These are phyloP conservation scores for Cheilosia variabilis DNA, from an alignment of 2,888 invertebrate genomes.

Conservation along the genomic window DNA sequence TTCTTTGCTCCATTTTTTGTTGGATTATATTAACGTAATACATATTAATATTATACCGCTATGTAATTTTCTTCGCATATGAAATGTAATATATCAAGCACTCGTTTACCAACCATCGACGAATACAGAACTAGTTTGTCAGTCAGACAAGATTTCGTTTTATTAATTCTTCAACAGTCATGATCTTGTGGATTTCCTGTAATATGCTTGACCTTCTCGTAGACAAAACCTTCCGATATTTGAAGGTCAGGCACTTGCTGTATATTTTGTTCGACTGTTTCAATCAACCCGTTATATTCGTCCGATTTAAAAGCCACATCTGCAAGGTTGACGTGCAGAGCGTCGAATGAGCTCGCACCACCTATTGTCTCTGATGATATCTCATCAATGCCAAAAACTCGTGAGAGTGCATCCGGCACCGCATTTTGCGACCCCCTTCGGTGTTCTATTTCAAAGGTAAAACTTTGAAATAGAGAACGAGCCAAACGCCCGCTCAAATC, in stretches of 20 bases:
- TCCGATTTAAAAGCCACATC: neutral
- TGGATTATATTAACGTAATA: no score
- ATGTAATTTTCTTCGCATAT: no score
- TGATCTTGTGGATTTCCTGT: neutral
- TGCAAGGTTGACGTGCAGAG: slow-evolving; percentile 12
- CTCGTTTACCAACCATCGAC: no score
- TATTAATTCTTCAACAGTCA: no score
- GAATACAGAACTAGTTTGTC: no score
- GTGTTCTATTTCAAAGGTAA: slow-evolving; percentile 29
- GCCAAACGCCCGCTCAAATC: slow-evolving; percentile 24
- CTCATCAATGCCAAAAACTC: no score
- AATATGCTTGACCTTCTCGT: neutral
- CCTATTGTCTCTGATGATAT: neutral
- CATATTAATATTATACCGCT: no score
- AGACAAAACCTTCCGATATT: neutral
- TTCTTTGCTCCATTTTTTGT: no score
- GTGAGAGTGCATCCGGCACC: neutral
- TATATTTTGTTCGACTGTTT: neutral
- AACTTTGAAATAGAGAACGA: slow-evolving; percentile 15
- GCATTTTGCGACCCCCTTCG: slow-evolving; percentile 1
- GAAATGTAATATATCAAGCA: no score
- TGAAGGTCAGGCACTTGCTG: neutral
- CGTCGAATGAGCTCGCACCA: neutral
- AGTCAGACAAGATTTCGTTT: no score
- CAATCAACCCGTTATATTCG: neutral